phyloP scores from a whole-genome alignment of 2,797 vertebrate species.

The Rhadinocentrus ornatus region DNA sequence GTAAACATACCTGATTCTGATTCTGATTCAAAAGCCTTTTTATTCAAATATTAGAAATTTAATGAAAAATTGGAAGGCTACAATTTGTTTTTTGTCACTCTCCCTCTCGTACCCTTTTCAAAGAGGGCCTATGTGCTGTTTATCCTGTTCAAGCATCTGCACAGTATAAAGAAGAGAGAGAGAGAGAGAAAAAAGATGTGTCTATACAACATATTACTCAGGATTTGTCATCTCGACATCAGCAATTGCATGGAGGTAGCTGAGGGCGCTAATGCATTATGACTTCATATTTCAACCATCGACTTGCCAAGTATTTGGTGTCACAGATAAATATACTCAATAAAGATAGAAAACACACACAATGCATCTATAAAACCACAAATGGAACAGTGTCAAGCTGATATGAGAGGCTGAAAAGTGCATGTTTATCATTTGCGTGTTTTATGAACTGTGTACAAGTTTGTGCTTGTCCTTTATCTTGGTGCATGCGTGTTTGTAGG shows the following conservation, averaged over 20 bases:
- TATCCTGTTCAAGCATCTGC: slow-evolving; percentile 10
- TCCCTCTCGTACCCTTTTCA: not conserved
- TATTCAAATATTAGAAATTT: not conserved
- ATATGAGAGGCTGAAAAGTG: slow-evolving; percentile 27
- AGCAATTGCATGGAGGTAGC: slow-evolving; percentile 38
- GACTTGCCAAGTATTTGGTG: slow-evolving; percentile 30
- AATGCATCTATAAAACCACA: slow-evolving; percentile 49
- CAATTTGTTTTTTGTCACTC: not conserved
- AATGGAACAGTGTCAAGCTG: slow-evolving; percentile 40
- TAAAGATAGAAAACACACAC: slow-evolving; percentile 60
- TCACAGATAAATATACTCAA: slow-evolving; percentile 63
- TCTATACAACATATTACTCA: slow-evolving; percentile 30
- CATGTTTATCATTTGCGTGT: slow-evolving; percentile 34
- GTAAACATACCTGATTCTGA: no score
- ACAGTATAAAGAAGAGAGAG: not conserved
- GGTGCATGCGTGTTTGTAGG: slow-evolving; percentile 3
- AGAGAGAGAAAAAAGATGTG: slow-evolving; percentile 6
- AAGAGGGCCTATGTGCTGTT: slow-evolving; percentile 8
- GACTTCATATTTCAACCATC: slow-evolving; percentile 57
- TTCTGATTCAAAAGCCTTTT: no score
- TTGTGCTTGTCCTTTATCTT: not conserved
- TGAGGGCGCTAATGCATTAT: slow-evolving; percentile 50
- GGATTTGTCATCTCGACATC: slow-evolving; percentile 62
- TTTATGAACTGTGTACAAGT: slow-evolving; percentile 47
- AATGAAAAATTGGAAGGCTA: not conserved